Conservation (phyloP, 2,797 vertebrate genomes). For the Sorex maritimensis region DNA sequence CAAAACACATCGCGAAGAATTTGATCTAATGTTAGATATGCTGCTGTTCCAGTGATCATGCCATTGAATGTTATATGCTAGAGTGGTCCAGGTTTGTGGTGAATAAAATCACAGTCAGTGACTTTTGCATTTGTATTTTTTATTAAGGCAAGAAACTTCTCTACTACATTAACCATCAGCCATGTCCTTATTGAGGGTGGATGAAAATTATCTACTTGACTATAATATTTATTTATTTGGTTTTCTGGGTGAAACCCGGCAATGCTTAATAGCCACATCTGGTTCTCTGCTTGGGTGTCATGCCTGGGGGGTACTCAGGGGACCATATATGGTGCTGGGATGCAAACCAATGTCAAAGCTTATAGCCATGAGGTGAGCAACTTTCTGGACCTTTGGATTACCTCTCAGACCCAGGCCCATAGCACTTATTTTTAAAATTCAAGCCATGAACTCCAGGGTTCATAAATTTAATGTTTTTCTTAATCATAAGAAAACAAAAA, state of each 20-base stretch:
- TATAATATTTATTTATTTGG: constrained; percentile 20
- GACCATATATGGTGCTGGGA: no score
- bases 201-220: constrained; percentile 11
- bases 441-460: constrained; percentile 27
- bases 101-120: constrained; percentile 35
- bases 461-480: constrained; percentile 47
- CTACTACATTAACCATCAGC: neutral
- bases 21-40: neutral
- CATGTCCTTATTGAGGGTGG: neutral
- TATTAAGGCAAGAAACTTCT: constrained; percentile 34
- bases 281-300: no score
- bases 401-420: no score
- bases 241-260: no score
- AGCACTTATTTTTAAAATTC: constrained; percentile 28
- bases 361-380: no score
- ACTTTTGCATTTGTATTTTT: constrained; percentile 30
- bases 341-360: no score
- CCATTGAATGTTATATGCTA: neutral
- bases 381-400: no score
- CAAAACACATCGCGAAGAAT: constrained; percentile 5
- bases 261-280: no score
- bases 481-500: constrained; percentile 47
- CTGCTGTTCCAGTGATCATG: neutral
- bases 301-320: no score
- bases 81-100: constrained; percentile 8